A percentile compares a stretch with the other conserved stretches of the same genome.
These are phyloP conservation scores for Gari tellinella DNA, from an alignment of 2,888 invertebrate species.

Conservation along the genomic window DNA sequence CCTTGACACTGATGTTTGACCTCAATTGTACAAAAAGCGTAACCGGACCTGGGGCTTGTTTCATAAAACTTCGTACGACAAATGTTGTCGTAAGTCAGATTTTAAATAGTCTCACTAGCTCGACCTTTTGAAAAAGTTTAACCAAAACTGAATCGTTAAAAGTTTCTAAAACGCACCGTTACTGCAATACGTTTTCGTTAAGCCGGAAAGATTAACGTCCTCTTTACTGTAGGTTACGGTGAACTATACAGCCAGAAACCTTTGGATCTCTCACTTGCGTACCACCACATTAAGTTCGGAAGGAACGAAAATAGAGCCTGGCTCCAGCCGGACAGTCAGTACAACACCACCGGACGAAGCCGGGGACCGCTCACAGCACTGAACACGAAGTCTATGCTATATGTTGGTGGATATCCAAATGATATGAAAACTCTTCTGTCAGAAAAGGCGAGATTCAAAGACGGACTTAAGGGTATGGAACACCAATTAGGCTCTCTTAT, in stretches of 20 bases:
- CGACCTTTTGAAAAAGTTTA: too few species aligned
- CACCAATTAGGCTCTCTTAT: too few species aligned
- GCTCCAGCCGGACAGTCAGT: constrained; percentile 31
- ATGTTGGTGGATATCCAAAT: constrained; percentile 31
- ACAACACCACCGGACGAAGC: constrained; percentile 35
- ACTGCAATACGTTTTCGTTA: too few species aligned
- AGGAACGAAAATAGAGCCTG: constrained; percentile 28
- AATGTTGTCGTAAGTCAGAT: too few species aligned
- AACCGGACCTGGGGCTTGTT: too few species aligned
- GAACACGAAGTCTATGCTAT: constrained; percentile 31
- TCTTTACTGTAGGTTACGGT: constrained; percentile 16
- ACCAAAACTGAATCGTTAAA: too few species aligned
- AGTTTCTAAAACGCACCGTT: too few species aligned
- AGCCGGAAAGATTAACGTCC: too few species aligned
- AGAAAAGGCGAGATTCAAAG: constrained; percentile 2
- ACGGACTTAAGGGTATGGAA: constrained; percentile 48
- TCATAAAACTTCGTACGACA: too few species aligned
- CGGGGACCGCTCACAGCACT: constrained; percentile 29
- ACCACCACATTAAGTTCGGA: constrained; percentile 32
- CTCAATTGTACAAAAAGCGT: too few species aligned
- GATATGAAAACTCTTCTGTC: not conserved
- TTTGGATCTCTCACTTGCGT: constrained; percentile 12
- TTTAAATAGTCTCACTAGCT: too few species aligned
- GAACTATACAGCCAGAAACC: constrained; percentile 31
- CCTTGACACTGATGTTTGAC: too few species aligned